phyloP scores from a whole-genome alignment of 2,888 invertebrate species.

The Pemphredon lugubris region DNA sequence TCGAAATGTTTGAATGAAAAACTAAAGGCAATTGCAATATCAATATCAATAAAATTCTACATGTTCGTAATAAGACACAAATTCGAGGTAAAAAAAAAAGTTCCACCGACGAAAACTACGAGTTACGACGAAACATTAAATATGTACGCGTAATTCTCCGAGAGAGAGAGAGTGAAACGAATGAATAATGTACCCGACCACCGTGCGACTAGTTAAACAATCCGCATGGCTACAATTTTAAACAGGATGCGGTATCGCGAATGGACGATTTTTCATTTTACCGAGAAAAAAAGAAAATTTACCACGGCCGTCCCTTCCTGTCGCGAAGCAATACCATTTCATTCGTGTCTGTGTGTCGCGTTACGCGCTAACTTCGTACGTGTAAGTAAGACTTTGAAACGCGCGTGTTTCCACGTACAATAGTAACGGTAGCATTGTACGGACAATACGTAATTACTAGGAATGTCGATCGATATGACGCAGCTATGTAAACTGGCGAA shows the following conservation, averaged over 20 bases:
- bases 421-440: constrained; percentile 31
- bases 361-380: constrained; percentile 43
- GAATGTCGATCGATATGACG: constrained; percentile 61
- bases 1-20: neutral
- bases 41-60: too few relatives aligned
- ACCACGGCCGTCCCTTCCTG: constrained; percentile 37
- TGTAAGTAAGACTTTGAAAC: constrained; percentile 19
- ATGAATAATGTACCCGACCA: neutral
- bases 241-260: neutral
- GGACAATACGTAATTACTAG: constrained; percentile 65
- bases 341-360: constrained; percentile 33
- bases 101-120: neutral
- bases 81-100: neutral
- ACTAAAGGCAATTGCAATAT: too few relatives aligned
- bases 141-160: neutral
- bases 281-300: constrained; percentile 19
- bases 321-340: constrained; percentile 24
- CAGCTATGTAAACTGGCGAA: constrained; percentile 56
- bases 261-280: constrained; percentile 9
- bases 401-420: constrained; percentile 15
- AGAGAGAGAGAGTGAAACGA: neutral
- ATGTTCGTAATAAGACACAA: neutral
- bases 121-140: neutral
- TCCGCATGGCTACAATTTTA: too few relatives aligned
- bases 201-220: neutral